Evolutionary conservation across 1,140 invertebrate species (phyloP), one percentile per base, ranked within the genome.

Genomic region (Euwallacea similis): DNA sequence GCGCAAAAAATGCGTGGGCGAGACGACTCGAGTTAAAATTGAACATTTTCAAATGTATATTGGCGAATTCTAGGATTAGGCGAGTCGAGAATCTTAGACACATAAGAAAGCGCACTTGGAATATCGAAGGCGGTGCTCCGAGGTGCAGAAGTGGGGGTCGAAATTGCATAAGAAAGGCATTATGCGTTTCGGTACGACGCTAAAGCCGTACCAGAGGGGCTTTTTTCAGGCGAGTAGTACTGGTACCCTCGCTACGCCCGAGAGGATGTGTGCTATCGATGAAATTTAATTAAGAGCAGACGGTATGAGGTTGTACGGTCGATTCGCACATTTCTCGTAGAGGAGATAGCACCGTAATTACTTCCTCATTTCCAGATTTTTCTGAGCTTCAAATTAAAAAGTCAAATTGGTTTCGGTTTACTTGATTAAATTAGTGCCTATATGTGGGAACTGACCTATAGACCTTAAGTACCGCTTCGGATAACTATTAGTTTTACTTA

Each of bases 151-250:
- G 69, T 60, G 69, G 69, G 62, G 55, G 63, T 10, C 33, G 46
- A 60, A 66, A 60, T 71, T 71, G 69, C 69, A 71, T 71, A 71
- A 71, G 69, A 71, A 71, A 71, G 69, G 69, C 69, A 71, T 71
- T 71, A 71, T 71, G 63, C 69, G 69, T 71, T 66, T 59, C 55
- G 63, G 69, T 71, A 71, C 69, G 69, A 71, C 69, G 62, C 69
- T 66, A 61, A 33, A 64, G 69, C 59, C 59, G 43, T 46, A 68
- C 42, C 46, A 13, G 58, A 53, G 43, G 54, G 16, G 8, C 61
- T 66, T 71, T 66, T 70, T 44, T 10, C 15, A 41, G 42, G 9
- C 9, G 15, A 42, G 50, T 46, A 62, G 69, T 71, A 65, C 62
- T 42, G 62, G 42, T 61, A 62, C 58, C n/a, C 60, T 60, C 44